phyloP scores from a whole-genome alignment of 2,797 vertebrate species.

The Odontamblyopus lacepedii region DNA sequence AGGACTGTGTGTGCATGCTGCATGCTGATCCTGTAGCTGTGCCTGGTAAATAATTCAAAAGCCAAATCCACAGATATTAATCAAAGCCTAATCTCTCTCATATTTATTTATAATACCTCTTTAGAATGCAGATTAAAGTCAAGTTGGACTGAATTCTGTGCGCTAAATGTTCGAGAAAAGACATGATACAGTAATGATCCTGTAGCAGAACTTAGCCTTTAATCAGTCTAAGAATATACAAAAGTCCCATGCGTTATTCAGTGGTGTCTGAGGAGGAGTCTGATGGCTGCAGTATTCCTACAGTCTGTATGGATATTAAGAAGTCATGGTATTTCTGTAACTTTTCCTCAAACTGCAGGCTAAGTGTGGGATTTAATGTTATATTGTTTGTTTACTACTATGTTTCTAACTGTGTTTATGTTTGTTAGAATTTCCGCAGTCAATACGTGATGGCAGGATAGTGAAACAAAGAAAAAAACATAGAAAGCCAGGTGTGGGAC shows the following conservation, averaged over 20 bases:
- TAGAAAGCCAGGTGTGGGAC: neutral
- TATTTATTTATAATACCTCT: conserved; percentile 14
- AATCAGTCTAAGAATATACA: conserved; percentile 45
- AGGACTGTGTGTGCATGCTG: neutral
- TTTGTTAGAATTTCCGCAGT: neutral
- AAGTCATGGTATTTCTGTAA: neutral
- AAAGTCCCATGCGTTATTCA: conserved; percentile 53
- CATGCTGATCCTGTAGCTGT: neutral
- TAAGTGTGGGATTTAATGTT: neutral
- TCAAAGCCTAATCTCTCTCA: conserved; percentile 12
- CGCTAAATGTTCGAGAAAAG: conserved; percentile 3
- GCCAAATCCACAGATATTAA: conserved; percentile 5
- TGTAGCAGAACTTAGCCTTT: conserved; percentile 40
- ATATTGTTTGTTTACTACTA: neutral
- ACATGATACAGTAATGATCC: conserved; percentile 24
- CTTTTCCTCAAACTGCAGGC: neutral
- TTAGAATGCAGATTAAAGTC: conserved; percentile 6
- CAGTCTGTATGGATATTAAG: neutral
- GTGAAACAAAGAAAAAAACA: neutral
- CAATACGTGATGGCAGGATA: neutral
- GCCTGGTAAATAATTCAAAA: conserved; percentile 21
- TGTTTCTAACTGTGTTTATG: neutral
- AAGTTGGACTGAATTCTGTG: neutral
- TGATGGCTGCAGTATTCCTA: neutral
- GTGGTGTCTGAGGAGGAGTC: conserved; percentile 21